These are phyloP conservation scores for Invenusta paracnida DNA, from an alignment of 2,888 invertebrate genomes.

Conservation along the genomic window DNA sequence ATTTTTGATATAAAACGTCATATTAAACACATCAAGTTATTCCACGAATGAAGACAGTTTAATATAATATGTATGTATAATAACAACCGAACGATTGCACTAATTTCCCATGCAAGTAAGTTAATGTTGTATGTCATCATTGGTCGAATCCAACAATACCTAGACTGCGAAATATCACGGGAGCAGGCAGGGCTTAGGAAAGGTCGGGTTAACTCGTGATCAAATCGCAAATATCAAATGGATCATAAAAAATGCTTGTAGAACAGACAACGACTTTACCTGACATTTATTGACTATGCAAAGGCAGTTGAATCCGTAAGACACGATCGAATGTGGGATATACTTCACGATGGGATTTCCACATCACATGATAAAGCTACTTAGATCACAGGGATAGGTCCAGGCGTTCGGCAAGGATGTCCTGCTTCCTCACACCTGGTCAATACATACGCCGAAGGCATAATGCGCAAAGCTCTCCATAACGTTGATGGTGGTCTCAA, in stretches of 20 bases:
- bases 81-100: background rate
- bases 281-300: background rate
- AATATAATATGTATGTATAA: no score
- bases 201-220: slow-evolving; percentile 1
- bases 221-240: background rate
- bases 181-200: slow-evolving; percentile 1
- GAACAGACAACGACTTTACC: slow-evolving; percentile 5
- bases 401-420: background rate
- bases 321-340: background rate
- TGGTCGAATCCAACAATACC: background rate
- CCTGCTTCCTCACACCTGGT: no score
- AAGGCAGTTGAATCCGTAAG: background rate
- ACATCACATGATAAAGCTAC: background rate
- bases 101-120: background rate
- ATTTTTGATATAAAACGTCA: no score
- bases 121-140: background rate
- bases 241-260: background rate
- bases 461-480: background rate
- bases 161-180: background rate
- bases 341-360: background rate
- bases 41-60: no score
- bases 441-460: no score
- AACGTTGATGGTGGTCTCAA: background rate
- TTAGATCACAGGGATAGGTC: background rate
- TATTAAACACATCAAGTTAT: no score